Percentiles rank a stretch among this genome's conserved stretches.
Evolutionary conservation across 1,140 invertebrate species (phyloP).

Genomic region (Alviniconcha marisindica): DNA sequence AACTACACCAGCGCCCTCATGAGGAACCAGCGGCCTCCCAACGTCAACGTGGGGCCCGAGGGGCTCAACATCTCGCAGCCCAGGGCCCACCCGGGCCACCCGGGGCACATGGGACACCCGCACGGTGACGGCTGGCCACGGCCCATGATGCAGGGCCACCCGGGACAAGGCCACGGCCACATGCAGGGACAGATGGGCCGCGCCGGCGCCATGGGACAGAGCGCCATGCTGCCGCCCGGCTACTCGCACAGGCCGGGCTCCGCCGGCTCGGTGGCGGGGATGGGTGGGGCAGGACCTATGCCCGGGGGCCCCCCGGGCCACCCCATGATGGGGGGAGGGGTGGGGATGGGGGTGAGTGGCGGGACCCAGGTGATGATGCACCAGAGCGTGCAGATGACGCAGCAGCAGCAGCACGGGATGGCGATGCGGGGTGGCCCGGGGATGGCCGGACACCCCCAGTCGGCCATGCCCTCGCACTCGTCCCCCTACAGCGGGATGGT

Average conservation of each 20-base stretch:
- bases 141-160: constrained; percentile 36
- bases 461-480: constrained; percentile 42
- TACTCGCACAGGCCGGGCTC: constrained; percentile 37
- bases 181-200: constrained; percentile 4
- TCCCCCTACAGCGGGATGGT: constrained; percentile 28
- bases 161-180: too few relatives aligned
- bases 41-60: constrained; percentile 76
- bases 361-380: constrained; percentile 68
- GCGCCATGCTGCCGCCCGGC: constrained; percentile 57
- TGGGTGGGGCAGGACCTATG: constrained; percentile 46
- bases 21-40: constrained; percentile 75
- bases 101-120: constrained; percentile 75
- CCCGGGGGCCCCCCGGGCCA: constrained; percentile 28
- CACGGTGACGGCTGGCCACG: constrained; percentile 53
- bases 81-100: constrained; percentile 50
- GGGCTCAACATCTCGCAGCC: constrained; percentile 76
- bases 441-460: constrained; percentile 45
- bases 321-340: constrained; percentile 18
- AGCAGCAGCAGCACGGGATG: constrained; percentile 50
- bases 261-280: constrained; percentile 40
- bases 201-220: constrained; percentile 39
- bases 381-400: constrained; percentile 67
- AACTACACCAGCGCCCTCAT: constrained; percentile 74
- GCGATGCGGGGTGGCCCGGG: background rate
- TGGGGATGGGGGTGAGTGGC: constrained; percentile 40